A percentile compares a stretch with the other conserved stretches of the same genome.
These are phyloP conservation scores for Chydorus sphaericus DNA, from an alignment of 2,888 invertebrate species.

Conservation along the genomic window DNA sequence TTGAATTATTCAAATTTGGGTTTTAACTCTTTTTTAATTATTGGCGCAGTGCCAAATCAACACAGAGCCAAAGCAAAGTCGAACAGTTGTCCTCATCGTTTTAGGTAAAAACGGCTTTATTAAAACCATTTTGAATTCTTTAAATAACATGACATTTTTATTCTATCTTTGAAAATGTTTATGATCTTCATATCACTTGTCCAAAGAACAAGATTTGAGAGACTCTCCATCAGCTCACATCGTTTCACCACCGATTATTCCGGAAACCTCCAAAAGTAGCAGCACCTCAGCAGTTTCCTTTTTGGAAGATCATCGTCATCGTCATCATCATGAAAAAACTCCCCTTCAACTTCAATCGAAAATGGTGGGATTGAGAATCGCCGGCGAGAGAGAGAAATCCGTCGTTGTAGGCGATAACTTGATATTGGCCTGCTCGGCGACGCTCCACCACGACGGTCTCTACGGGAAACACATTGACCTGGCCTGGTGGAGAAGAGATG, in stretches of 20 bases:
- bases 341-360: too few relatives aligned
- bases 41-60: slow-evolving; percentile 13
- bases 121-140: too few relatives aligned
- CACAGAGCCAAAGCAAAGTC: slow-evolving; percentile 11
- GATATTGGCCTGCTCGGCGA: background rate
- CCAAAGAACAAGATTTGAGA: slow-evolving; percentile 8
- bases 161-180: too few relatives aligned
- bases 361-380: background rate
- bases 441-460: background rate
- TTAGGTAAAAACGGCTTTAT: slow-evolving; percentile 3
- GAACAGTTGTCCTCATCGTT: slow-evolving; percentile 3
- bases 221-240: slow-evolving; percentile 8
- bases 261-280: too few relatives aligned
- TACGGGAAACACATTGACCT: slow-evolving; percentile 2
- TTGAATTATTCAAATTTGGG: background rate
- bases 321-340: too few relatives aligned
- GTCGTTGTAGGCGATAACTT: background rate
- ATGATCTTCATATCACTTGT: too few relatives aligned
- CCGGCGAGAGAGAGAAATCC: background rate
- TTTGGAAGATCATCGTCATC: too few relatives aligned
- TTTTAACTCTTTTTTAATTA: background rate
- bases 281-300: too few relatives aligned
- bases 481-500: background rate
- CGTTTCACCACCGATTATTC: too few relatives aligned
- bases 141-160: background rate